Percentiles rank a stretch among this genome's conserved stretches.
phyloP scores from a whole-genome alignment of 2,888 invertebrate species.

The Mythimna albipuncta region DNA sequence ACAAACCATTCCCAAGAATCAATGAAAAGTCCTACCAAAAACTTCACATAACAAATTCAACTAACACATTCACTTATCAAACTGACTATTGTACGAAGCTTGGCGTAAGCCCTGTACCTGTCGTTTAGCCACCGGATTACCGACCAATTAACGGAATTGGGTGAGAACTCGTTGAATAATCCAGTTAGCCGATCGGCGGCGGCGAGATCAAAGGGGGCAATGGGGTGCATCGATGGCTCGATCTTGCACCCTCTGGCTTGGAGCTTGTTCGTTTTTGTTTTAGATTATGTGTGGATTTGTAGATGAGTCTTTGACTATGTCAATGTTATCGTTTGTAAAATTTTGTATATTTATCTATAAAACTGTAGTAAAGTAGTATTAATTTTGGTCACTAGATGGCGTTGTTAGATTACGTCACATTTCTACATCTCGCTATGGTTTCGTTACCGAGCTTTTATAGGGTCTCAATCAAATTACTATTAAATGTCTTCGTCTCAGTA shows the following conservation, averaged over 20 bases:
- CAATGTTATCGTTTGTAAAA: too few relatives aligned
- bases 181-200: constrained; percentile 68
- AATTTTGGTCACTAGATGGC: too few relatives aligned
- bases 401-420: too few relatives aligned
- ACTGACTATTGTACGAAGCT: constrained; percentile 40
- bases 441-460: too few relatives aligned
- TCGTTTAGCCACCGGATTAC: constrained; percentile 67
- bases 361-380: too few relatives aligned
- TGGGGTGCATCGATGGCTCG: constrained; percentile 62
- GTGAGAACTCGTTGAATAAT: constrained; percentile 69
- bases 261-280: constrained; percentile 32
- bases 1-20: too few relatives aligned
- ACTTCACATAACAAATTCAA: constrained; percentile 22
- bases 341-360: too few relatives aligned
- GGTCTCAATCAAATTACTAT: too few relatives aligned
- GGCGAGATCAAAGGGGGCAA: constrained; percentile 63
- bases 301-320: neutral
- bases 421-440: too few relatives aligned
- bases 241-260: constrained; percentile 47
- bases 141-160: constrained; percentile 68
- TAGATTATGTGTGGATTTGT: constrained; percentile 20
- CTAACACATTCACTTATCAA: constrained; percentile 50
- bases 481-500: too few relatives aligned
- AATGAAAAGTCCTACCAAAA: constrained; percentile 27
- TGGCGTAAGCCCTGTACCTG: constrained; percentile 58